phyloP scores from a whole-genome alignment of 2,113 vertebrate genomes.

The Zosterops japonicus region DNA sequence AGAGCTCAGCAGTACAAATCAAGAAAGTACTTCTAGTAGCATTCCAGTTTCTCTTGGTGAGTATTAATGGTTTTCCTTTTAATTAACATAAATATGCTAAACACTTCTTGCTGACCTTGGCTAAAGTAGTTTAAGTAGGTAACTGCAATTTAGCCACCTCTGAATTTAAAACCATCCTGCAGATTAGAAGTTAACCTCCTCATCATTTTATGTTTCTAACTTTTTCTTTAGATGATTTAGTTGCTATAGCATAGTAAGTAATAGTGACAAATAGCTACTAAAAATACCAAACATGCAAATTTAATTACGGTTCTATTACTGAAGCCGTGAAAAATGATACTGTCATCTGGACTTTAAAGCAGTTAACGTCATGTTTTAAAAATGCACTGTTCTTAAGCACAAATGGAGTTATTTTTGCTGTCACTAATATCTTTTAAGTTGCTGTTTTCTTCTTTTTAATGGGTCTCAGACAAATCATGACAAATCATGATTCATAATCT shows the following conservation, averaged over 20 bases:
- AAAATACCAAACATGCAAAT: background rate
- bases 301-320: background rate
- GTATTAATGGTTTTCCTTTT: slow-evolving; percentile 5
- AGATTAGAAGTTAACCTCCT: background rate
- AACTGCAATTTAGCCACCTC: background rate
- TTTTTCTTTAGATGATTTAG: background rate
- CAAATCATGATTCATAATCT: background rate
- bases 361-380: background rate
- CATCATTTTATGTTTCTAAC: background rate
- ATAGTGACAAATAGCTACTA: background rate
- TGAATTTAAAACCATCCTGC: background rate
- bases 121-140: background rate
- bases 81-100: background rate
- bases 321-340: background rate
- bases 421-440: background rate
- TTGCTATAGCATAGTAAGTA: background rate
- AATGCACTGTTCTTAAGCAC: background rate
- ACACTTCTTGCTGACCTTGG: background rate
- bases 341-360: background rate
- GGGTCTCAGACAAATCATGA: background rate
- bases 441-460: background rate
- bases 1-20: slow-evolving; percentile 14
- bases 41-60: slow-evolving; percentile 62
- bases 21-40: slow-evolving; percentile 17
- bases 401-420: background rate